These are phyloP conservation scores for Dicaeum eximium DNA, from an alignment of 2,113 vertebrate species.

Conservation along the genomic window DNA sequence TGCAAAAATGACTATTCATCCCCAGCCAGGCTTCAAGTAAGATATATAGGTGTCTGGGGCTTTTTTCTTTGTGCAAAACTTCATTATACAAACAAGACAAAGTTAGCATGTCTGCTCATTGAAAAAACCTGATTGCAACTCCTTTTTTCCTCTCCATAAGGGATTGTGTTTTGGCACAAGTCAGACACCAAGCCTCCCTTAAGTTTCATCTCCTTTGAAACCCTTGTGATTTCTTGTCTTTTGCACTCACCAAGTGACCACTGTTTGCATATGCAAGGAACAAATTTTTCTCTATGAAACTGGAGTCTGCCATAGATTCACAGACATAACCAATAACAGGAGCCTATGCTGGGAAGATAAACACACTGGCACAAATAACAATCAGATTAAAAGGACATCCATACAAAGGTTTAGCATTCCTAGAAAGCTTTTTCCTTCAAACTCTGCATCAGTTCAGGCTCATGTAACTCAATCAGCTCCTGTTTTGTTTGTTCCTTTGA, in stretches of 20 bases:
- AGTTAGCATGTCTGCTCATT: background rate
- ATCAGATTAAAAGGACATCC: background rate
- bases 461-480: background rate
- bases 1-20: slow-evolving; percentile 23
- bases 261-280: background rate
- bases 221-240: background rate
- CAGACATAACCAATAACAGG: background rate
- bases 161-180: background rate
- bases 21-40: slow-evolving; percentile 5
- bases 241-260: background rate
- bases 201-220: background rate
- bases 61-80: background rate
- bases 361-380: background rate
- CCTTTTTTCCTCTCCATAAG: background rate
- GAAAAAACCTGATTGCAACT: background rate
- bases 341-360: background rate
- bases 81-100: slow-evolving; percentile 6
- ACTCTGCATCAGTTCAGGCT: background rate
- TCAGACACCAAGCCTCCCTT: background rate
- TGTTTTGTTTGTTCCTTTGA: background rate
- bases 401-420: background rate
- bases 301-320: background rate
- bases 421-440: background rate
- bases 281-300: background rate
- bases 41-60: background rate